These are phyloP conservation scores for Pica pica DNA, from an alignment of 2,113 vertebrate genomes.

Conservation along the genomic window DNA sequence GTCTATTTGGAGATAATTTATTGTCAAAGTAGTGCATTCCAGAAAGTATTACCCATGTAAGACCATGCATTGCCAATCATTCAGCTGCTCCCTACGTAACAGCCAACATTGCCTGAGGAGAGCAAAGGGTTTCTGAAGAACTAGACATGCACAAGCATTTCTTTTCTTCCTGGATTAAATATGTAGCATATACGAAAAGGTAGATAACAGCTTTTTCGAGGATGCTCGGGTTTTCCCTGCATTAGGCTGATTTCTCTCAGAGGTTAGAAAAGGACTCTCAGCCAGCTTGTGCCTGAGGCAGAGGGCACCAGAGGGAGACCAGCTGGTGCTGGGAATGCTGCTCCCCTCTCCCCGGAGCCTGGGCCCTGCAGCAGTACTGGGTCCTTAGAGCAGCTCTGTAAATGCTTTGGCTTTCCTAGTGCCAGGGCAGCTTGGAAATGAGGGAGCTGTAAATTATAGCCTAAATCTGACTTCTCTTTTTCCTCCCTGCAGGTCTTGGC, in stretches of 20 bases:
- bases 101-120: accelerated
- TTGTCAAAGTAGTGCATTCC: not conserved
- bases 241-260: not conserved
- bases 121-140: not conserved
- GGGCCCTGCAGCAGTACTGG: not conserved
- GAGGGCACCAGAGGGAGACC: not conserved
- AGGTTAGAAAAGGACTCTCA: not conserved
- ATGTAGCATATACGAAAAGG: not conserved
- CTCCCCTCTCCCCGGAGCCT: not conserved
- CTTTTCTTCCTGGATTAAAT: not conserved
- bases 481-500: not conserved
- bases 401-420: not conserved
- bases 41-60: not conserved
- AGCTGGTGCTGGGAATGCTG: not conserved
- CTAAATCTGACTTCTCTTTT: not conserved
- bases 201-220: accelerated
- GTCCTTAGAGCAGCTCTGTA: not conserved
- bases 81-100: not conserved
- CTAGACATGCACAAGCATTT: not conserved
- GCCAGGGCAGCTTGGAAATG: not conserved
- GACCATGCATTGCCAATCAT: not conserved
- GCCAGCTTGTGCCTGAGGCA: not conserved
- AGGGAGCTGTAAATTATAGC: not conserved
- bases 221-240: not conserved
- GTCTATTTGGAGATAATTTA: not conserved